Base-by-base conservation (phyloP, 2,113 vertebrate genomes). In the Sinocyclocheilus anophthalmus region DNA sequence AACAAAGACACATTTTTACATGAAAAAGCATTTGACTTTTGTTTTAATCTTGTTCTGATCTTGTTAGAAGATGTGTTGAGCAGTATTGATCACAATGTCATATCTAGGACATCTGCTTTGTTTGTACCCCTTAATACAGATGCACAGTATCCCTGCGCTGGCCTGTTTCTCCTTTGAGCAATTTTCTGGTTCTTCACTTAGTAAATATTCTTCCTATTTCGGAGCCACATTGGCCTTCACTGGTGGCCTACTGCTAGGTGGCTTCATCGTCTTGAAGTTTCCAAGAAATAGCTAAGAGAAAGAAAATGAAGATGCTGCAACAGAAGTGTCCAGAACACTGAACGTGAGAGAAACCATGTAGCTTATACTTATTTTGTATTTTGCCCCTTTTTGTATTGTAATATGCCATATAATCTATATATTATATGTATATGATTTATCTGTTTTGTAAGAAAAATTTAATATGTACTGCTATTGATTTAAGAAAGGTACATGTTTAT, bases 81-180 rank as follows among this genome's bases (percentile, higher is more conserved):
- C 3, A 30, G 13, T 26, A 16, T 30, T 30, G 26, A 16, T 77
- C 42, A 26, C n/a, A 50, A 16, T 79, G n/a, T 22, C 2, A 33
- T 26, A 53, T 67, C 26, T 53, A 5, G 30, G 24, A 39, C 6
- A 22, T 59, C 3, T 75, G 1, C 10, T 42, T 5, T 59, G 22
- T 57, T 82, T 80, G 10, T 24, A 22, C 24, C 1, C 72, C 9
- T 7, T 45, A 22, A 26, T 72, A 84, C 67, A 89, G 88, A 89
- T 89, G 22, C 75, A 55, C 84, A 87, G 88, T 72, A 87, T 89
- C 67, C 78, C 88, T 12, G 86, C 42, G 10, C 13, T 89, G 73
- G 76, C 75, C 20, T 76, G 30, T 39, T 87, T 87, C 75, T 75
- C 88, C 8, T 53, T 84, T 9, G 85, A 87, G 48, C 78, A 24